Base-by-base conservation (phyloP, 2,888 invertebrate species). In the Holacanthella duospinosa region DNA sequence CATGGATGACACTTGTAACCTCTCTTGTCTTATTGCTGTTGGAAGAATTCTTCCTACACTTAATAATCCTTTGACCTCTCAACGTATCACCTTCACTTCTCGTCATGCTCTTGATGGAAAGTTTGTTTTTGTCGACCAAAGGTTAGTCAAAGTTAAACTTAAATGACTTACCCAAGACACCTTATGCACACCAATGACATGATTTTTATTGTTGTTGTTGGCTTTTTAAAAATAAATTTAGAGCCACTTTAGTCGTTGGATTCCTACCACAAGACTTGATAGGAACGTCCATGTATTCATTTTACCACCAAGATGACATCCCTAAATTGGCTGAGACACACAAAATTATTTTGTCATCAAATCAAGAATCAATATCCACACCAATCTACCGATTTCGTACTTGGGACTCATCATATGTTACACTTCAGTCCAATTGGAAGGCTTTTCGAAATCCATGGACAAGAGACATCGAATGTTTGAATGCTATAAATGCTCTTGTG, bases 391-490 rank as follows among this genome's bases (percentile, higher is more conserved):
- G 86, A 69, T 90, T 93, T 79, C 82, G 89, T 64, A 84, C 85
- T 54, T 91, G 91, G 77, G 86, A 87, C 74, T 88, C 88, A 60
- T 80, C 83, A 2, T 87, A 84, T 74, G 82, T 86, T 2, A 82
- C 83, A 60, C 77, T 94, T 21, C 86, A 87, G 75, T 92, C 91
- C 66, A 87, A 87, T 75, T 91, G 91, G 86, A 90, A 87, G 73
- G 86, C 89, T 0, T 93, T 95, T 77, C 85, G 85, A 74, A 94
- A 94, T 79, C 95, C 95, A 0, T 94, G 93, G 93, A 94, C 93
- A 1, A 92, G 92, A 78, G 94, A 94, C 75, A 86, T 92, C 66
- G 94, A 95, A 75, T 91, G 88, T 75, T 82, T 94, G 68, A 87
- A 93, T 70, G 88, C 92, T 0, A 90, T 89, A 77, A 93, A 93